Evolutionary conservation across 2,888 invertebrate genomes (phyloP), one percentile per base, ranked within the genome.

Genomic region (Deroplatys truncata): DNA sequence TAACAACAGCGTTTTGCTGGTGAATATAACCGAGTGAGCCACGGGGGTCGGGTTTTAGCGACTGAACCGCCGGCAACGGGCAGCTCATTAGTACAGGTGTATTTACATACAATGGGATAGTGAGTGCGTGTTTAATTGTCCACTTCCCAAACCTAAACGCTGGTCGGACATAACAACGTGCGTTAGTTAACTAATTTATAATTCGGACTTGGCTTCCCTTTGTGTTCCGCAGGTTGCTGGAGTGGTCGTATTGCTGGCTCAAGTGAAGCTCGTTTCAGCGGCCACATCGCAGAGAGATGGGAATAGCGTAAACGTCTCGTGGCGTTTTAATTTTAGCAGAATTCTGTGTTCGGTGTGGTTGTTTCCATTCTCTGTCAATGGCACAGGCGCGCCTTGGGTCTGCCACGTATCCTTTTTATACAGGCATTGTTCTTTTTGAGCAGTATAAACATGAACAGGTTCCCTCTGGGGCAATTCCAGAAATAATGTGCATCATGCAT

Each of bases 31-130:
- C 25, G 56, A 72, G 56, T 72, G 56, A 72, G 56, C 56, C 56
- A 72, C 25, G 56, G 56, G 56, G 56, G 56, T 72, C 56, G 56
- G 56, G 56, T 72, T 72, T 72, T 72, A 72, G 56, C 56, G 56
- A 72, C 56, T 72, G 56, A 72, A 72, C 56, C 56, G 56, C 56
- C 56, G 56, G 56, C 56, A 72, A 72, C 56, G 56, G 56, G 56
- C 56, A 20, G 20, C 56, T 72, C 56, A 72, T 72, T 72, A 72
- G 56, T 72, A 72, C 56, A 72, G 56, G 56, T 72, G 56, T 72
- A 85, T 85, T 85, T 85, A 56, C 85, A 85, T 85, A 85, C 85
- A 85, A 85, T 85, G 85, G 85, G 56, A 72, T 16, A n/a, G 16
- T 15, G 28, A n/a, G 85, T 49, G 85, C 28, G 84, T 56, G 85